Base-by-base conservation (phyloP, 2,797 vertebrate genomes). In the Melanotaenia nigrans region DNA sequence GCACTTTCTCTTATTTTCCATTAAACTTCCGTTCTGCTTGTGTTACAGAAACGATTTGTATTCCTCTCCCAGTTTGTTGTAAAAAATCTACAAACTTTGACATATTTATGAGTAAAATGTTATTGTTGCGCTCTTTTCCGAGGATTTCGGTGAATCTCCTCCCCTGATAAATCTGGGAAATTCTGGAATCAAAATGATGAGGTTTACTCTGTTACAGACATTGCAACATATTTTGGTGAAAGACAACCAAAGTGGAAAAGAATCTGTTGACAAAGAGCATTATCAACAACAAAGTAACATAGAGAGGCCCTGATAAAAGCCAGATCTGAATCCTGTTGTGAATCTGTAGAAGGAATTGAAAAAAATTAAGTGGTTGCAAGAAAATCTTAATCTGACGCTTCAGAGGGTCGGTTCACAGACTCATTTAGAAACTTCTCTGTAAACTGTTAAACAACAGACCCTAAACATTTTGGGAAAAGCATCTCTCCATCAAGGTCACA, bases 1-100 rank as follows among this genome's bases (percentile, higher is more conserved):
- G 65, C 77, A 78, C 74, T 75, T 79, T 77, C 71, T 67, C 67
- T 66, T 65, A 63, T 84, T 86, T 87, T 80, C 81, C 77, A 86
- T 81, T 82, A 75, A 82, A 65, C 56, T 62, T 14, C 82, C 70
- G 68, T 61, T 73, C 65, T 65, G 56, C 38, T 45, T 35, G 51
- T 75, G 65, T 85, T 72, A 79, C 40, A n/a, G 24, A 74, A 35
- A 32, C 32, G 33, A 75, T 84, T 79, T 66, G 61, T 71, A 68
- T 73, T 74, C 76, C 73, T 73, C 45, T 65, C 33, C 58, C 58
- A 58, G 11, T 55, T 38, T 63, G 33, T 57, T 38, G 65, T 60
- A 62, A 51, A 65, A 57, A 28, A 47, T 45, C 51, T 6, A 56
- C 22, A 55, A 55, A 55, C 20, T 47, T 16, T 42, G 4, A 45